These are phyloP conservation scores for Nothura maculosa DNA, from an alignment of 2,797 vertebrate species.

Conservation along the genomic window DNA sequence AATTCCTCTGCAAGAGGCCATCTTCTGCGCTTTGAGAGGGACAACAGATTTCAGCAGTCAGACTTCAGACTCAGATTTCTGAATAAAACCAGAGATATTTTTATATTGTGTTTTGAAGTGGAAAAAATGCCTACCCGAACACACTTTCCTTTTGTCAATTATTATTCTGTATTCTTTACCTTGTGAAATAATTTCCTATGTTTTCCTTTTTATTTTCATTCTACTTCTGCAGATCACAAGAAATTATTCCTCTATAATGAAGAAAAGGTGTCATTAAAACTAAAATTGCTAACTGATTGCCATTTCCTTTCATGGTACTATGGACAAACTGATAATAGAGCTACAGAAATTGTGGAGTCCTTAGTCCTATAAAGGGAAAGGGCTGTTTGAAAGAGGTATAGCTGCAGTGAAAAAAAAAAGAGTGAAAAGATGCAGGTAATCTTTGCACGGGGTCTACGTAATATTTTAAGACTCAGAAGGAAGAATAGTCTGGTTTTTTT, in stretches of 20 bases:
- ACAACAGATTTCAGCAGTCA: background rate
- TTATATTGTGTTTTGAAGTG: background rate
- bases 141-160: background rate
- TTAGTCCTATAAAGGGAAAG: background rate
- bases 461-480: slow-evolving; percentile 12
- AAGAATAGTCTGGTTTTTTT: slow-evolving; percentile 1
- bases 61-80: background rate
- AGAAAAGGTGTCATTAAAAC: slow-evolving; percentile 1
- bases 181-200: background rate
- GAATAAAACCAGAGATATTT: background rate
- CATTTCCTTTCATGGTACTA: background rate
- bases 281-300: background rate
- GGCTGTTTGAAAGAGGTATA: background rate
- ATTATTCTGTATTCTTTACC: background rate
- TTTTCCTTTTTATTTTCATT: background rate
- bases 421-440: background rate
- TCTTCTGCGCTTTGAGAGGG: background rate
- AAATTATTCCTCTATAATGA: background rate
- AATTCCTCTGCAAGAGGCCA: background rate
- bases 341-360: background rate
- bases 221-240: background rate
- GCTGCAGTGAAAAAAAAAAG: background rate
- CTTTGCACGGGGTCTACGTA: slow-evolving; percentile 5
- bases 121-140: background rate
- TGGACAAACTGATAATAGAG: background rate